Conservation (phyloP, 2,113 vertebrate genomes). For the Aspidoscelis tigris region DNA sequence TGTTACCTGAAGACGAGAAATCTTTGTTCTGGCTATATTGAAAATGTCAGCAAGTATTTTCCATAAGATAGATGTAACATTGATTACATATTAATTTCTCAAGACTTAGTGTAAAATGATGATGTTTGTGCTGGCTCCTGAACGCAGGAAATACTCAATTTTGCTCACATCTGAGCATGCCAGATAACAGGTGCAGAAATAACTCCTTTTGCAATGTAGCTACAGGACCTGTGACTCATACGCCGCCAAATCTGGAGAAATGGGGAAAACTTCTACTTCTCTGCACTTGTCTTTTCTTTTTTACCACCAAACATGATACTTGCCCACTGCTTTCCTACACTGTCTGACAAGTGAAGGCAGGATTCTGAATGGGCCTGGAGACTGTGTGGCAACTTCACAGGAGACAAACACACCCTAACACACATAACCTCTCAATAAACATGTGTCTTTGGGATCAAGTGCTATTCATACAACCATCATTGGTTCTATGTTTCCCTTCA, state of each 20-base stretch:
- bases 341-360: no score
- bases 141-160: background rate
- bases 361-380: no score
- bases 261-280: no score
- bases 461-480: background rate
- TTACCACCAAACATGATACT: no score
- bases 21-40: slow-evolving; percentile 8
- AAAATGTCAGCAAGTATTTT: slow-evolving; percentile 1
- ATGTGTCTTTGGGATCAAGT: no score
- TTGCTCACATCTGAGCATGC: background rate
- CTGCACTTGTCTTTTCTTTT: no score
- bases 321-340: no score
- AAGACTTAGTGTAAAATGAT: background rate
- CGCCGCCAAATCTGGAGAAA: no score
- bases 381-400: no score
- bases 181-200: background rate
- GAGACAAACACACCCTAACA: background rate
- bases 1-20: background rate
- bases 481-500: background rate
- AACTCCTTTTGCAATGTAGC: no score
- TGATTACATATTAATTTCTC: background rate
- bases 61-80: background rate
- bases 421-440: background rate
- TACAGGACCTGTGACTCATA: no score
- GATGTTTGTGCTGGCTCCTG: background rate